A percentile compares a stretch with the other conserved stretches of the same genome.
These are phyloP conservation scores for Anser brachyrhynchus DNA, from an alignment of 2,113 vertebrate genomes.

Conservation along the genomic window DNA sequence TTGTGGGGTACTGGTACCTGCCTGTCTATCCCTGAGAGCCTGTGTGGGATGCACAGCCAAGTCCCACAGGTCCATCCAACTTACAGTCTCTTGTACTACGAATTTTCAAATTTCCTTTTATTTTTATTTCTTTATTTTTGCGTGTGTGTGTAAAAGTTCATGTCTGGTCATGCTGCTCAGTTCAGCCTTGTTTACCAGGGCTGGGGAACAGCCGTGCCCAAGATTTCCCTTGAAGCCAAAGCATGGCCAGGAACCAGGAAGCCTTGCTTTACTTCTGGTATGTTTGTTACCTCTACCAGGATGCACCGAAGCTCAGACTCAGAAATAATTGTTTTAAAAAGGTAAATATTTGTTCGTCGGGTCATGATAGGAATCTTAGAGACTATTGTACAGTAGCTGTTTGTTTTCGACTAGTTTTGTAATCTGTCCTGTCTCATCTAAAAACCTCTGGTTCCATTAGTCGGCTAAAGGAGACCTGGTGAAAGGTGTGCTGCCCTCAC, in stretches of 20 bases:
- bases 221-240: background rate
- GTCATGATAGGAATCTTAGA: background rate
- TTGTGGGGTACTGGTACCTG: background rate
- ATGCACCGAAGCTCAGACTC: background rate
- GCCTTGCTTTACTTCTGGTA: background rate
- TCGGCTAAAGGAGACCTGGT: background rate
- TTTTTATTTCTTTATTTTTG: background rate
- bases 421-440: background rate
- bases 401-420: constrained; percentile 12
- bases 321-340: background rate
- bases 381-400: background rate
- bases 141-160: background rate
- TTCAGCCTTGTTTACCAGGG: background rate
- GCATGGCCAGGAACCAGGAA: background rate
- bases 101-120: background rate
- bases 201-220: background rate
- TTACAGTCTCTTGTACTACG: background rate
- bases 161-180: background rate
- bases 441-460: background rate
- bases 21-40: background rate
- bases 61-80: background rate
- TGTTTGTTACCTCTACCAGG: background rate
- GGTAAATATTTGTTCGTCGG: constrained; percentile 47
- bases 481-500: background rate
- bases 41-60: background rate